Evolutionary conservation across 2,888 invertebrate species (phyloP).

Genomic region (Oegoconia quadripuncta): DNA sequence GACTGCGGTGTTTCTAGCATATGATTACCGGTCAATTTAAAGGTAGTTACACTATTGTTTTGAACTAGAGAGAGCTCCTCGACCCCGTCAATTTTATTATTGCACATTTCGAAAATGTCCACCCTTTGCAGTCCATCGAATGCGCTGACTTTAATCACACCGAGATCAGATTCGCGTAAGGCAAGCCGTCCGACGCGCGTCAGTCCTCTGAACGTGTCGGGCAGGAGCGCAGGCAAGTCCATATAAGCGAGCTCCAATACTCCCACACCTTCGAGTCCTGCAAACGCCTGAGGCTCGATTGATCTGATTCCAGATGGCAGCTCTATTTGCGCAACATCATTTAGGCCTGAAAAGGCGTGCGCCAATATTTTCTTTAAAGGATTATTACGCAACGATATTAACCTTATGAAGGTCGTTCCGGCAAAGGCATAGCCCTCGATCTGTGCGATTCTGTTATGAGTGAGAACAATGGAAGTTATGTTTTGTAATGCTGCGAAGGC

Average conservation of each 20-base stretch:
- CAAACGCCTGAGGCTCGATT: conserved; percentile 89
- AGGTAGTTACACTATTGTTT: conserved; percentile 84
- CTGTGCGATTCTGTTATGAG: conserved; percentile 84
- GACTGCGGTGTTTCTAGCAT: conserved; percentile 88
- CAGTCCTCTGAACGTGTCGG: conserved; percentile 87
- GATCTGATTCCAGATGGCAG: conserved; percentile 87
- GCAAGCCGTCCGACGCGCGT: conserved; percentile 86
- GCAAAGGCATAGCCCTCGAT: conserved; percentile 90
- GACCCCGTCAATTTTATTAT: conserved; percentile 91
- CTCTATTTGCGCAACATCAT: conserved; percentile 89
- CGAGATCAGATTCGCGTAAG: conserved; percentile 90
- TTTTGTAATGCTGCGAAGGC: conserved; percentile 92
- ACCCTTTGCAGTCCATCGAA: conserved; percentile 88
- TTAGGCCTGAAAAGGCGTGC: conserved; percentile 90
- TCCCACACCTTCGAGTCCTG: conserved; percentile 89
- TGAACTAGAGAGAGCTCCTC: conserved; percentile 85
- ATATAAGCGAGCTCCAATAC: conserved; percentile 89
- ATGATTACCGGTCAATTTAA: conserved; percentile 90
- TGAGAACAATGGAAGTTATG: conserved; percentile 84
- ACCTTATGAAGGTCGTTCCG: conserved; percentile 89
- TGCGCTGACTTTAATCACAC: conserved; percentile 85
- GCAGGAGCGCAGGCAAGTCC: conserved; percentile 85
- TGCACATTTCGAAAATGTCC: conserved; percentile 85
- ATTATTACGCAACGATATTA: conserved; percentile 91
- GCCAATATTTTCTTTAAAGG: conserved; percentile 88